These are phyloP conservation scores for Pardosa pseudoannulata DNA, from an alignment of 2,888 invertebrate species.

Conservation along the genomic window DNA sequence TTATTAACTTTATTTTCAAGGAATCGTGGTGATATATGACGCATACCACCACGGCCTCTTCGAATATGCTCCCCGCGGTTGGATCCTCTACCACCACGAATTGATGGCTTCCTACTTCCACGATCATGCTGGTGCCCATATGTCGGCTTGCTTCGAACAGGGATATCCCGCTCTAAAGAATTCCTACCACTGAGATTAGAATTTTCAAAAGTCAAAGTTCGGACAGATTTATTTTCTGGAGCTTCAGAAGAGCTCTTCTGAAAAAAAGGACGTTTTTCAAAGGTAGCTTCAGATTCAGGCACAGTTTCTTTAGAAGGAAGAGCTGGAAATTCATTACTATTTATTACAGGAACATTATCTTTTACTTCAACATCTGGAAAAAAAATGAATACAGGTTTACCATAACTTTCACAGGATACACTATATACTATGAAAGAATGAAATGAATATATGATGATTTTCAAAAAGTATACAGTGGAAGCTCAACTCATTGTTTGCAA, in stretches of 20 bases:
- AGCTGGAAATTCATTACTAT: constrained; percentile 61
- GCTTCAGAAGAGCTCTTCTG: constrained; percentile 19
- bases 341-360: constrained; percentile 26
- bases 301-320: constrained; percentile 40
- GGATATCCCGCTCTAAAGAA: constrained; percentile 35
- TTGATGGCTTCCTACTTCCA: constrained; percentile 12
- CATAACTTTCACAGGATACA: no score
- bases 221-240: constrained; percentile 45
- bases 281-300: background rate
- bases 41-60: constrained; percentile 38
- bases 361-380: constrained; percentile 4
- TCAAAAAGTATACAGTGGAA: no score
- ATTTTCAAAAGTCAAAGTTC: constrained; percentile 73
- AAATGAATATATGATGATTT: no score
- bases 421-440: no score
- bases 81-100: constrained; percentile 36
- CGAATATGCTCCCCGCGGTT: constrained; percentile 41
- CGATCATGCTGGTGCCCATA: constrained; percentile 30
- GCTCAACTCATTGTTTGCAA: no score
- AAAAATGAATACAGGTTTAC: no score
- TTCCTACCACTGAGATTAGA: constrained; percentile 44
- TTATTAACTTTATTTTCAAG: constrained; percentile 48
- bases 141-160: constrained; percentile 40
- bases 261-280: constrained; percentile 16
- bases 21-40: constrained; percentile 58